Evolutionary conservation across 2,797 vertebrate species (phyloP).

Genomic region (Hybognathus amarus): DNA sequence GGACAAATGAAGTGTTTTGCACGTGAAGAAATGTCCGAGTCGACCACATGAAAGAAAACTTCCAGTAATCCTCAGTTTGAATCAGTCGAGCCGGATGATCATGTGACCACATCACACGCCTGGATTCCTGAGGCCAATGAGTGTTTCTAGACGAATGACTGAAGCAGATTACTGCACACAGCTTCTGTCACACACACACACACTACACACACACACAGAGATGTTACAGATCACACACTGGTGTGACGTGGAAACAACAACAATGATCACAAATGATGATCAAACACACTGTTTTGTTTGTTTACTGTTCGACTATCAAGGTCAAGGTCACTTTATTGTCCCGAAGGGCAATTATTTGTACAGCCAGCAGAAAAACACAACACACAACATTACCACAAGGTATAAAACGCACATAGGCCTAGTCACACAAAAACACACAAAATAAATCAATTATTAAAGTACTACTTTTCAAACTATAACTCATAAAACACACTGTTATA

Average conservation of each 20-base stretch:
- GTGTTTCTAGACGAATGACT: background rate
- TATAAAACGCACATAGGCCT: no score
- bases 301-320: background rate
- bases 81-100: conserved; percentile 25
- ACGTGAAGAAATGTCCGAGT: conserved; percentile 28
- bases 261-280: background rate
- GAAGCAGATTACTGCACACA: background rate
- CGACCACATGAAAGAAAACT: conserved; percentile 54
- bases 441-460: no score
- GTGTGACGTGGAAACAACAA: no score
- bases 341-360: no score
- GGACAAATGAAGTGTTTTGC: conserved; percentile 15
- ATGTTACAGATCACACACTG: background rate
- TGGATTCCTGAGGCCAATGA: background rate
- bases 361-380: no score
- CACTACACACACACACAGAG: background rate
- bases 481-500: background rate
- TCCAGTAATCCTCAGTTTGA: conserved; percentile 58
- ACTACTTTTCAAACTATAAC: background rate
- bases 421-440: no score
- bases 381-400: no score
- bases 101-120: conserved; percentile 2
- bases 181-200: background rate
- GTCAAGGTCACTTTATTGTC: no score
- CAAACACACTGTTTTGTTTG: no score